Conservation (phyloP, 2,113 vertebrate genomes). For the Taxidea taxus region DNA sequence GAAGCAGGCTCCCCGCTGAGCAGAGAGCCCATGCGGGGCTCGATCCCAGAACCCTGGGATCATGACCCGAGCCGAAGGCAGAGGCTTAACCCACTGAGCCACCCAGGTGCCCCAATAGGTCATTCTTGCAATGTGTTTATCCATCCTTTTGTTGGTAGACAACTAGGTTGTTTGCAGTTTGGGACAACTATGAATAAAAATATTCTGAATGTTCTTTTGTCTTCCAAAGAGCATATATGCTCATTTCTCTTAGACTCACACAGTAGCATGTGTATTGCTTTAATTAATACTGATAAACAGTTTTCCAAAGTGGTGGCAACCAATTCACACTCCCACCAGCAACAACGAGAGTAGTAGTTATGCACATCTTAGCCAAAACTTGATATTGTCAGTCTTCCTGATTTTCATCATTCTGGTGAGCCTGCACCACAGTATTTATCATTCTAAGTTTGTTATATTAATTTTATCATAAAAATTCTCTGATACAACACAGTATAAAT, state of each 20-base stretch:
- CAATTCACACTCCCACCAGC: neutral
- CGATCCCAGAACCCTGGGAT: no score
- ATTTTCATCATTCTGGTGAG: neutral
- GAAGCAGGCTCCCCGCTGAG: no score
- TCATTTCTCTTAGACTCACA: neutral
- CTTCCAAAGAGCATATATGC: neutral
- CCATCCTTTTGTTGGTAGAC: neutral
- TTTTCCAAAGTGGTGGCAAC: neutral
- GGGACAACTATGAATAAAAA: neutral
- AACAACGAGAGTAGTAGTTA: neutral
- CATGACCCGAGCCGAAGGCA: no score
- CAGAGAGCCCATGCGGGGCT: no score
- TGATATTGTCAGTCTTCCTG: neutral
- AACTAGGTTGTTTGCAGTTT: neutral
- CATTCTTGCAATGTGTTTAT: neutral
- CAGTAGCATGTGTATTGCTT: neutral
- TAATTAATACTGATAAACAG: slow-evolving; percentile 26
- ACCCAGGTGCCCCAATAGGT: no score
- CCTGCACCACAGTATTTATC: neutral
- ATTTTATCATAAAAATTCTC: neutral
- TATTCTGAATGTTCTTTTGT: neutral
- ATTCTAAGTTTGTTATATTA: neutral
- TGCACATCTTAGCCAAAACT: neutral
- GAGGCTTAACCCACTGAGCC: no score
- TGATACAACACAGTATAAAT: neutral